A percentile compares a stretch with the other conserved stretches of the same genome.
Evolutionary conservation across 2,888 invertebrate species (phyloP).

Genomic region (Theodoxus fluviatilis): DNA sequence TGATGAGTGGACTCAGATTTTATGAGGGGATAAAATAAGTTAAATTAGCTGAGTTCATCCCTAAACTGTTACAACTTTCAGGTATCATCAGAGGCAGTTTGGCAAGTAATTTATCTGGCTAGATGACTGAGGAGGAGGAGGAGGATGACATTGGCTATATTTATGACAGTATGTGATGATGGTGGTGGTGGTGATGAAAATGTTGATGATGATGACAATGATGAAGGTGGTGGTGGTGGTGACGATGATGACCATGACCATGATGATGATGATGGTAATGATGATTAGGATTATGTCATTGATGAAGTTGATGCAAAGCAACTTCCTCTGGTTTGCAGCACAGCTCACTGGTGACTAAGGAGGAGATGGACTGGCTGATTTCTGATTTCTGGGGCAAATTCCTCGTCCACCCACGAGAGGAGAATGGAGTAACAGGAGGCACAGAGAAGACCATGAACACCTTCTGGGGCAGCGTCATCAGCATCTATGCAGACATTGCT

Average conservation of each 20-base stretch:
- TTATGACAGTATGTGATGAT: not conserved
- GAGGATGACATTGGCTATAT: not conserved
- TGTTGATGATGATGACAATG: not conserved
- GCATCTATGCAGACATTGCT: conserved; percentile 74
- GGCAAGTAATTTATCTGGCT: too few relatives aligned
- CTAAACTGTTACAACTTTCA: too few relatives aligned
- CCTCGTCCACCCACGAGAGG: conserved; percentile 65
- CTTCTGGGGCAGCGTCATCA: conserved; percentile 74
- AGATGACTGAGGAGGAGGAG: conserved; percentile 10
- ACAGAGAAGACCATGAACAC: conserved; percentile 63
- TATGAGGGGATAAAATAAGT: too few relatives aligned
- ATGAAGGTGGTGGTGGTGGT: not conserved
- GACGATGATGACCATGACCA: not conserved
- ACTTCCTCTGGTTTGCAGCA: conserved; percentile 41
- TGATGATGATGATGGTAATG: too few relatives aligned
- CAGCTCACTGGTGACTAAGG: conserved; percentile 44
- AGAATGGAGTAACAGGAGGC: conserved; percentile 12
- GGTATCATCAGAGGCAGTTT: too few relatives aligned
- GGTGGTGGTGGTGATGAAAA: not conserved
- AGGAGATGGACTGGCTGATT: conserved; percentile 66
- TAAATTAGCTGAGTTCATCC: too few relatives aligned
- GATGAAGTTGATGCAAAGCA: not conserved
- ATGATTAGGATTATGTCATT: not conserved
- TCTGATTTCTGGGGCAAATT: conserved; percentile 77
- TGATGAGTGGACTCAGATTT: too few relatives aligned